Evolutionary conservation across 2,113 vertebrate species (phyloP), one percentile per base, ranked within the genome.

Genomic region (Alouatta palliata): DNA sequence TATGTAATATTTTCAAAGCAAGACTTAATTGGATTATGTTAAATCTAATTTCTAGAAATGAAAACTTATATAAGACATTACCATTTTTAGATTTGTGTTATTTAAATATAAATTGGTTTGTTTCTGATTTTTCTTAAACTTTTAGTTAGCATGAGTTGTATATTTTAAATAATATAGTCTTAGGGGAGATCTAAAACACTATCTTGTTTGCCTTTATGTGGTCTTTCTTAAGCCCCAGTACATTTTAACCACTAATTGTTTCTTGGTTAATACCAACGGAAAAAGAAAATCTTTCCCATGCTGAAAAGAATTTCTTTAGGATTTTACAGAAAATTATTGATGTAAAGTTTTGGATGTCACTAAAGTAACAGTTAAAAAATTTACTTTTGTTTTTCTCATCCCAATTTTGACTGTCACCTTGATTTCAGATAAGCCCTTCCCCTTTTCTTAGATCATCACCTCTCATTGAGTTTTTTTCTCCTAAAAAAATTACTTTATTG

Each of bases 91-190:
- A 21, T 97, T 54, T 95, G 21, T 23, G 32, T n/a, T 94, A 49
- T 91, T 93, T 90, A 88, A 95, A 30, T 97, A 84, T 90, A 85
- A 71, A 73, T 92, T 97, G 81, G 4, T 85, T 91, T 97, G 86
- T 45, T 94, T 97, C 43, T 97, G 87, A 96, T 56, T 96, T 71
- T 94, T 1, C 68, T 92, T 35, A 87, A 64, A 93, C 30, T 27
- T 97, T 40, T 75, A 92, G 20, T 87, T 87, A 94, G 66, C 43
- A 75, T 87, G 21, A 86, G 21, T 91, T 94, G 23, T 81, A 68
- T 92, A 91, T 43, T 73, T 95, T 97, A 91, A 94, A 95, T 77
- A 94, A 73, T 37, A 80, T 27, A 77, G 21, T 90, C 95, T 90
- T 54, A 82, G 81, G 61, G 54, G 80, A 83, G 93, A 75, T 84